Evolutionary conservation across 2,113 vertebrate genomes (phyloP).

Genomic region (Engraulis encrasicolus): DNA sequence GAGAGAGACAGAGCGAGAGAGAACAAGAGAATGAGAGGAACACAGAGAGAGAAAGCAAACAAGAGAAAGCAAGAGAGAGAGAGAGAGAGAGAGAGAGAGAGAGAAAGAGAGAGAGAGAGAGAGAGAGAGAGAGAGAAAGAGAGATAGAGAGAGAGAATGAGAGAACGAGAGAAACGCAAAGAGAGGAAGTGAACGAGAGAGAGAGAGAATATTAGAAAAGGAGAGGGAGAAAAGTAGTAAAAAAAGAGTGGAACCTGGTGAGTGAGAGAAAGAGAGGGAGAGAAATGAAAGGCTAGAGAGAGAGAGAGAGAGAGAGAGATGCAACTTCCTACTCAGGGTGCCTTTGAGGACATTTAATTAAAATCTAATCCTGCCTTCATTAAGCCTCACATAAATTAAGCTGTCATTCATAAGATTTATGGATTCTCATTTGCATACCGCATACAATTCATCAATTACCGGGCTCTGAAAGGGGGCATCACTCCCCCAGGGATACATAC

Average conservation of each 20-base stretch:
- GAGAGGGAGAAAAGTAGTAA: too few species aligned
- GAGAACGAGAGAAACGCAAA: conserved; percentile 73
- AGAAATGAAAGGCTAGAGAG: conserved; percentile 12
- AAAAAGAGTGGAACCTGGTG: conserved; percentile 20
- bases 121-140: conserved; percentile 29
- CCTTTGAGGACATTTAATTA: conserved; percentile 99
- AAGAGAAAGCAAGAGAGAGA: conserved; percentile 23
- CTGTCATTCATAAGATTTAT: conserved; percentile 99
- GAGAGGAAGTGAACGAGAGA: conserved; percentile 70
- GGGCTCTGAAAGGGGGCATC: conserved; percentile 96
- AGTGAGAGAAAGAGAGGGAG: conserved; percentile 34
- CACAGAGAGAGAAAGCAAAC: conserved; percentile 12
- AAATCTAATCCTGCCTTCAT: conserved; percentile 99
- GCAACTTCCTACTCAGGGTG: conserved; percentile 99
- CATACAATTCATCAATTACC: conserved; percentile 99
- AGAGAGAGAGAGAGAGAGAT: neutral
- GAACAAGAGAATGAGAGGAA: too few species aligned
- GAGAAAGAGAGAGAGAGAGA: neutral
- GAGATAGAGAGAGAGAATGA: neutral
- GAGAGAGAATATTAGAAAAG: too few species aligned
- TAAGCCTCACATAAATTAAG: conserved; percentile 99
- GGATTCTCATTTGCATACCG: conserved; percentile 99
- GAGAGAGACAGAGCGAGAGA: conserved; percentile 33
- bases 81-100: conserved; percentile 37
- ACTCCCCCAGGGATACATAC: conserved; percentile 90